phyloP scores from a whole-genome alignment of 2,888 invertebrate species.

The Pristionchus arcanus region DNA sequence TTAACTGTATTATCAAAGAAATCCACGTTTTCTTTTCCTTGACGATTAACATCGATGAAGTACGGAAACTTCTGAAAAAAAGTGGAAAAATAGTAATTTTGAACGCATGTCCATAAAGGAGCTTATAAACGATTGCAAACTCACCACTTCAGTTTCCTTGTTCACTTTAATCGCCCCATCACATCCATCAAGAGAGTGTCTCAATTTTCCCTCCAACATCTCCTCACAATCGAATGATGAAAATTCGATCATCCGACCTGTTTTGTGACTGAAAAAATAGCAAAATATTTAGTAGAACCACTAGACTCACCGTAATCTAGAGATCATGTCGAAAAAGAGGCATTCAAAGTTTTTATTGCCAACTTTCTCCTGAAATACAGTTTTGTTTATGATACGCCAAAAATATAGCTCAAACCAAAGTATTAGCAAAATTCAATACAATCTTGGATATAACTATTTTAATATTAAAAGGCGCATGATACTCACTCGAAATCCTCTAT shows the following conservation, averaged over 20 bases:
- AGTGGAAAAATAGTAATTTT: no score
- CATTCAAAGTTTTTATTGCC: background rate
- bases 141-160: background rate
- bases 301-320: background rate
- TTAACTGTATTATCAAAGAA: background rate
- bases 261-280: background rate
- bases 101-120: no score
- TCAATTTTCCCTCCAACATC: background rate
- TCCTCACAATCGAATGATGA: background rate
- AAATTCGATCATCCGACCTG: background rate
- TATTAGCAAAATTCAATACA: no score
- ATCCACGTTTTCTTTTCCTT: background rate
- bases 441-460: no score
- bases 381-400: no score
- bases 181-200: background rate
- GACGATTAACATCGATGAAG: background rate
- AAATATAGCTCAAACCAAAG: no score
- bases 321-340: background rate
- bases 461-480: background rate
- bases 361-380: background rate
- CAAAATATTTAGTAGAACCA: background rate
- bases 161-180: background rate
- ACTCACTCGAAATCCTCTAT: background rate
- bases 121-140: no score
- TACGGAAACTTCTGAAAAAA: background rate